Evolutionary conservation across 2,113 vertebrate genomes (phyloP).

Genomic region (Megaleporinus macrocephalus): DNA sequence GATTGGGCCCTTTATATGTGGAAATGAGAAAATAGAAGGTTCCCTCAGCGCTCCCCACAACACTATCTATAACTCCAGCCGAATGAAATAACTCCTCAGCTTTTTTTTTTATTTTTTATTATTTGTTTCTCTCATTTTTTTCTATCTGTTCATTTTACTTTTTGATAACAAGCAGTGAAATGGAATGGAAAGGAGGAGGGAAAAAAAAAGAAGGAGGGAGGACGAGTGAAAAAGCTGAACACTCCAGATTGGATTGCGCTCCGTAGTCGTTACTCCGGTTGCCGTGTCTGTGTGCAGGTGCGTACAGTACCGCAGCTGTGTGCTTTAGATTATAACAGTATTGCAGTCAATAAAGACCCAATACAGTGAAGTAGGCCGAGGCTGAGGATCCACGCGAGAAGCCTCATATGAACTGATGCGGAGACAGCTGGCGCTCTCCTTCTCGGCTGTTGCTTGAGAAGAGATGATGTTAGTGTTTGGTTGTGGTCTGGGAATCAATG

Average conservation of each 20-base stretch:
- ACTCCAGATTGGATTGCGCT: slow-evolving; percentile 1
- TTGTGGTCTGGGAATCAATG: slow-evolving; percentile 54
- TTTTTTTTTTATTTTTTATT: no score
- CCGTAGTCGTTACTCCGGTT: background rate
- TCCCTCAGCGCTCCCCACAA: slow-evolving; percentile 6
- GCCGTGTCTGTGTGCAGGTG: slow-evolving; percentile 51
- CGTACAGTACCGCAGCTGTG: slow-evolving; percentile 54
- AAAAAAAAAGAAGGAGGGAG: no score
- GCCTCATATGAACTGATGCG: slow-evolving; percentile 6
- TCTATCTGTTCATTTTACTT: slow-evolving; percentile 40
- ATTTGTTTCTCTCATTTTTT: slow-evolving; percentile 18
- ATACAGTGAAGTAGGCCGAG: slow-evolving; percentile 25
- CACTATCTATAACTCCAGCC: slow-evolving; percentile 38
- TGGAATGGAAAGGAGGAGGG: background rate
- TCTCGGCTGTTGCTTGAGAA: background rate
- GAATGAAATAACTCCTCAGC: slow-evolving; percentile 41
- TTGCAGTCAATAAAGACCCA: slow-evolving; percentile 61
- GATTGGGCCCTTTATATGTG: slow-evolving; percentile 54
- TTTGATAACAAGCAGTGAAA: slow-evolving; percentile 46
- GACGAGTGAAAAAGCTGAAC: background rate
- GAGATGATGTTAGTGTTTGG: slow-evolving; percentile 42
- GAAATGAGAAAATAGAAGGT: slow-evolving; percentile 56
- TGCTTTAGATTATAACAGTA: slow-evolving; percentile 60
- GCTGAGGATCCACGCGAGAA: slow-evolving; percentile 16
- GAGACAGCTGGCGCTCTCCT: background rate